Evolutionary conservation across 2,113 vertebrate genomes (phyloP), one percentile per base, ranked within the genome.

Genomic region (Hucho hucho): DNA sequence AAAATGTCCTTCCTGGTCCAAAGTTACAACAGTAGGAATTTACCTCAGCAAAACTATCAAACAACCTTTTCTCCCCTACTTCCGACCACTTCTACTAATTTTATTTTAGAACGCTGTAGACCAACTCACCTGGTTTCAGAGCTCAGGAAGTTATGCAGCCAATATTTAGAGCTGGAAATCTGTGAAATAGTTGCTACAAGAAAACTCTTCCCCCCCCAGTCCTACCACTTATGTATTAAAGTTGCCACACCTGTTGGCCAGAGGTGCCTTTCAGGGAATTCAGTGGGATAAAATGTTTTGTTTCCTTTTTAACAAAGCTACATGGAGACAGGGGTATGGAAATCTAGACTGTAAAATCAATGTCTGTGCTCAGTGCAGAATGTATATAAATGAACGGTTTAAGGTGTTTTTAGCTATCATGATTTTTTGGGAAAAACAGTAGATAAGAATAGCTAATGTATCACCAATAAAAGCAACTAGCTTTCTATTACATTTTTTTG

Each of bases 201-300:
- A 20, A 58, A 53, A 68, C 49, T 59, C 49, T 43, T 24, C 20
- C 49, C 18, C 49, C 18, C 20, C 20, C 25, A 37, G 49, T 69
- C 66, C 61, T 69, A 69, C 61, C 74, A 75, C 64, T 68, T 16
- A 75, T 43, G 65, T 68, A 68, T 43, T 53, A 69, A 25, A 69
- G 65, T 6, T 61, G 32, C 65, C 74, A 61, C 65, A 75, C 74
- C 66, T 75, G 65, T 25, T 22, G 49, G 26, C 37, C 61, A 56
- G 46, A 28, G 46, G 26, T 11, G n/a, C 14, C 20, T 32, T 53
- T 66, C 46, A 22, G 63, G 3, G 43, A 64, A 65, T 74, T 64
- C 43, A 73, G 29, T 5, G 14, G 22, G 58, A 24, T 37, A 26
- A 28, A 24, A 73, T 64, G 4, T 26, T n/a, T 9, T 63, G 22